Evolutionary conservation across 2,113 vertebrate genomes (phyloP).

Genomic region (Axis porcinus): DNA sequence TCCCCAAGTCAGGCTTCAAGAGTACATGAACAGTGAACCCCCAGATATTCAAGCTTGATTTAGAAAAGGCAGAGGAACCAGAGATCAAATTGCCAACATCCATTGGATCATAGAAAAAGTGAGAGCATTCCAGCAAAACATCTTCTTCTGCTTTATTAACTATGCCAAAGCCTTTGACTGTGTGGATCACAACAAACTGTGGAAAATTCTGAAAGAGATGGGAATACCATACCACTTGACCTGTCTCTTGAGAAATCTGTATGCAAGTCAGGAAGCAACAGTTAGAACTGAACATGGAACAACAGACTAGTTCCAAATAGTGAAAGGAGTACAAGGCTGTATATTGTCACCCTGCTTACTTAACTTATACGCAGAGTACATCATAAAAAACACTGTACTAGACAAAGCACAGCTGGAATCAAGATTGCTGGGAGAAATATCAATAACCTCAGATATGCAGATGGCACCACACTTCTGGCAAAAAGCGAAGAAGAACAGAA

Average conservation of each 20-base stretch:
- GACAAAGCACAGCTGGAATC: neutral
- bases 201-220: neutral
- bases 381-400: neutral
- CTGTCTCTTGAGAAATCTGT: neutral
- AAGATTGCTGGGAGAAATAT: neutral
- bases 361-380: neutral
- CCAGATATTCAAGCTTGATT: neutral
- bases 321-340: neutral
- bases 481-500: neutral
- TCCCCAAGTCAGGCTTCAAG: neutral
- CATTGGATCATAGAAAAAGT: neutral
- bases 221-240: neutral
- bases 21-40: neutral
- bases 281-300: neutral
- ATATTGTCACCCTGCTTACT: neutral
- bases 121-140: neutral
- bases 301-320: neutral
- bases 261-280: neutral
- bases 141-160: neutral
- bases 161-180: neutral
- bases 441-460: neutral
- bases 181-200: neutral
- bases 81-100: neutral
- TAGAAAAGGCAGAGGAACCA: neutral
- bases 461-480: neutral